These are phyloP conservation scores for Mimachlamys varia DNA, from an alignment of 2,888 invertebrate species.

Conservation along the genomic window DNA sequence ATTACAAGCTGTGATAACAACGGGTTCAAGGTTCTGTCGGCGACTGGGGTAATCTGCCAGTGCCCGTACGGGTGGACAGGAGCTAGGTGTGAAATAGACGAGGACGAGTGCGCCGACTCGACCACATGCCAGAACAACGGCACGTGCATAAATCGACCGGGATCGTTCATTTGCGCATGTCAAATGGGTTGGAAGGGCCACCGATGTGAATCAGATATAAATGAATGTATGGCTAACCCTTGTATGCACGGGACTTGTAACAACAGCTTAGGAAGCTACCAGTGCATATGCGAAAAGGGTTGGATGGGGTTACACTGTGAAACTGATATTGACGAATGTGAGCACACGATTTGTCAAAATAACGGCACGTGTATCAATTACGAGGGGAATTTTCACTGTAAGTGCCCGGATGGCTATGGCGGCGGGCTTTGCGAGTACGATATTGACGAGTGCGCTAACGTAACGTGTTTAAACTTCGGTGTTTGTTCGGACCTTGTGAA, in stretches of 20 bases:
- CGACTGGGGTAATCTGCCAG: constrained; percentile 4
- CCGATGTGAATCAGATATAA: constrained; percentile 75
- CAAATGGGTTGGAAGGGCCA: neutral
- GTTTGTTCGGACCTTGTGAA: constrained; percentile 91
- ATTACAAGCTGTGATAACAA: neutral
- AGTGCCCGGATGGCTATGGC: constrained; percentile 80
- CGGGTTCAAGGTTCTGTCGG: neutral
- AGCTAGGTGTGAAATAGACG: constrained; percentile 3
- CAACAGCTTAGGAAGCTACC: constrained; percentile 76
- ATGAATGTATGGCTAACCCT: constrained; percentile 69
- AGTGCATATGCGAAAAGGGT: constrained; percentile 80
- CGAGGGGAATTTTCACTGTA: constrained; percentile 79
- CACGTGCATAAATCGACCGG: constrained; percentile 7
- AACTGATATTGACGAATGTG: constrained; percentile 72
- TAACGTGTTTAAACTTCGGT: constrained; percentile 96
- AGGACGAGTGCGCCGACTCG: neutral
- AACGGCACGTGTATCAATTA: constrained; percentile 72
- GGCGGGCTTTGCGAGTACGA: constrained; percentile 82
- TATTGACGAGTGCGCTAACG: constrained; percentile 93
- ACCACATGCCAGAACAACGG: neutral
- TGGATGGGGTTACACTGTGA: constrained; percentile 79
- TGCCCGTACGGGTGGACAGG: neutral
- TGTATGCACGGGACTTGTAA: constrained; percentile 74
- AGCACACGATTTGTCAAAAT: constrained; percentile 70
- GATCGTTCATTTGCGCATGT: constrained; percentile 7